phyloP scores from a whole-genome alignment of 2,113 vertebrate genomes.

The Scomber japonicus region DNA sequence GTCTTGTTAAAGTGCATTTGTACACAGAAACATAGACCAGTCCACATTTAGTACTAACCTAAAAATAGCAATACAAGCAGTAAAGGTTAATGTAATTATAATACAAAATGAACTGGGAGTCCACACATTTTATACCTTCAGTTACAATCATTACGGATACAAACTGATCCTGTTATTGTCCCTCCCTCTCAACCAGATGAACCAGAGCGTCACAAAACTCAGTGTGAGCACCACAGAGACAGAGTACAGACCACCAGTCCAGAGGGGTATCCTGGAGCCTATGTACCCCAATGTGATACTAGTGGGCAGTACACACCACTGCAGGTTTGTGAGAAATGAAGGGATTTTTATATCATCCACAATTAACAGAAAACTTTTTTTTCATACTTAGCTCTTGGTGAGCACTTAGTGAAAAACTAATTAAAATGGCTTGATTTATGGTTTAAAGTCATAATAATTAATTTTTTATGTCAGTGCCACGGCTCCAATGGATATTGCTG shows the following conservation, averaged over 20 bases:
- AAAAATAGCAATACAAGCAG: no score
- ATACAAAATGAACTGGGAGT: no score
- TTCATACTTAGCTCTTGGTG: no score
- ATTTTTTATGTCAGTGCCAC: conserved; percentile 82
- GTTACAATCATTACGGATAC: no score
- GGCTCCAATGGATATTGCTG: conserved; percentile 88
- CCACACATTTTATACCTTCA: background rate
- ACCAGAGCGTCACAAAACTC: conserved; percentile 60
- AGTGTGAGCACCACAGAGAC: conserved; percentile 85
- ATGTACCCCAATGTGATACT: conserved; percentile 87
- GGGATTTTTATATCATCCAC: background rate
- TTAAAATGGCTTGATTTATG: no score
- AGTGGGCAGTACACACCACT: conserved; percentile 84
- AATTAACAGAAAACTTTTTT: no score
- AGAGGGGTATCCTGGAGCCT: conserved; percentile 68
- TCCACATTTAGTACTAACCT: no score
- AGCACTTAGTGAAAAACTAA: background rate
- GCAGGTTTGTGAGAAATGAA: conserved; percentile 59
- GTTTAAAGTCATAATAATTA: no score
- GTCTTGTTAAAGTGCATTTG: background rate
- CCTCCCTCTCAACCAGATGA: background rate
- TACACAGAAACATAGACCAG: background rate
- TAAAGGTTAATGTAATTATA: no score
- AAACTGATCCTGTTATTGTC: background rate
- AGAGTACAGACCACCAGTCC: conserved; percentile 48